A percentile compares a stretch with the other conserved stretches of the same genome.
Conservation (phyloP, 2,113 vertebrate species). For the Sander lucioperca region DNA sequence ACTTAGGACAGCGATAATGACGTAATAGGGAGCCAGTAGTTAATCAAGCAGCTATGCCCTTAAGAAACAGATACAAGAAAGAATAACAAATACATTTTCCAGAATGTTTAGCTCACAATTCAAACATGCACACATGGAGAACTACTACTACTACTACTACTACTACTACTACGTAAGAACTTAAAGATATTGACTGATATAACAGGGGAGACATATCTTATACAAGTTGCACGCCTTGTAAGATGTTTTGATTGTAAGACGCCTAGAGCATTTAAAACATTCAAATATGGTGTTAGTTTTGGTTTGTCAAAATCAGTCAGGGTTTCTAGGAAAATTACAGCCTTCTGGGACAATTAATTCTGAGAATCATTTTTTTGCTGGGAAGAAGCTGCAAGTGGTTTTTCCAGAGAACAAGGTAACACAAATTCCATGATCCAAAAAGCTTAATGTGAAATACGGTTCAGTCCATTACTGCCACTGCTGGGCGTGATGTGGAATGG, state of each 20-base stretch:
- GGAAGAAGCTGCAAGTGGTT: neutral
- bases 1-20: neutral
- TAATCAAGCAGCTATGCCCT: neutral
- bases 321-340: slow-evolving; percentile 6
- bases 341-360: neutral
- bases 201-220: neutral
- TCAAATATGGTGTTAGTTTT: slow-evolving; percentile 12
- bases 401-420: slow-evolving; percentile 19
- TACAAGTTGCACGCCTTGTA: neutral
- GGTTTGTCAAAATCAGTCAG: slow-evolving; percentile 2
- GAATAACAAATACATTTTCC: neutral
- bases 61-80: slow-evolving; percentile 2
- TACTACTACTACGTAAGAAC: neutral
- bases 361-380: neutral
- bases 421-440: no score
- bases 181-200: neutral
- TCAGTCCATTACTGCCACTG: neutral
- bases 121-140: neutral
- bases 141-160: neutral
- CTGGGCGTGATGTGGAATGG: neutral
- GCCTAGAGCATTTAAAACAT: neutral
- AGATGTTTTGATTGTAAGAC: neutral
- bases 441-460: no score
- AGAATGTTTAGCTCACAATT: slow-evolving; percentile 1
- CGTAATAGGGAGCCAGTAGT: neutral